Evolutionary conservation across 2,113 vertebrate species (phyloP), one percentile per base, ranked within the genome.

Genomic region (Petromus typicus): DNA sequence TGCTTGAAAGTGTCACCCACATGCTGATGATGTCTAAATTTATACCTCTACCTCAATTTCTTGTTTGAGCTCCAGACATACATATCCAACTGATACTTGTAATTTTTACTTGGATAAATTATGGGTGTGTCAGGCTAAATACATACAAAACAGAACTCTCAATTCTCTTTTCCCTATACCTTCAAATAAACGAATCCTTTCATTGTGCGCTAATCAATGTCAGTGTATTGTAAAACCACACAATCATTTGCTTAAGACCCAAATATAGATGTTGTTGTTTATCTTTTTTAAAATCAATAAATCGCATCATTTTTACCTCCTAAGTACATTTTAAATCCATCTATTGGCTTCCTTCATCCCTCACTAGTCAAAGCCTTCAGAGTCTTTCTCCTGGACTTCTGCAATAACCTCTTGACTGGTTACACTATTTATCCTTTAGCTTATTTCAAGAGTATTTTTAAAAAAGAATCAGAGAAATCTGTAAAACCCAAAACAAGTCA

Each of bases 401-500:
- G 7, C 32, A 64, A 43, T 73, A 59, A 85, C 13, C 13, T 11
- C 45, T 83, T 63, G 25, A 51, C 30, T 67, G 32, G 20, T 80
- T 30, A 40, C 10, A 25, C 48, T 30, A n/a, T 8, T 12, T 88
- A 27, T 80, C 37, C 23, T 40, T 75, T 43, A 45, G 40, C 25
- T 76, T 18, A 9, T 30, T 86, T 94, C n/a, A 86, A 89, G 66
- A 81, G 6, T 89, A 6, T 71, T 94, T 92, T 73, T 22, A 69
- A 25, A 89, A 75, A 85, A 18, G 20, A 25, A 37, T 81, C 32
- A 51, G 51, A 91, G 22, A 16, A 95, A 85, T 85, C 27, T 94
- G n/a, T 69, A 57, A 75, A 94, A 86, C 87, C 45, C 30, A 73
- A 80, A 86, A 37, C 34, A 90, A 61, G 25, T 69, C 30, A 90